These are phyloP conservation scores for Lasaia peninsularis DNA, from an alignment of 1,140 invertebrate species.

Conservation along the genomic window DNA sequence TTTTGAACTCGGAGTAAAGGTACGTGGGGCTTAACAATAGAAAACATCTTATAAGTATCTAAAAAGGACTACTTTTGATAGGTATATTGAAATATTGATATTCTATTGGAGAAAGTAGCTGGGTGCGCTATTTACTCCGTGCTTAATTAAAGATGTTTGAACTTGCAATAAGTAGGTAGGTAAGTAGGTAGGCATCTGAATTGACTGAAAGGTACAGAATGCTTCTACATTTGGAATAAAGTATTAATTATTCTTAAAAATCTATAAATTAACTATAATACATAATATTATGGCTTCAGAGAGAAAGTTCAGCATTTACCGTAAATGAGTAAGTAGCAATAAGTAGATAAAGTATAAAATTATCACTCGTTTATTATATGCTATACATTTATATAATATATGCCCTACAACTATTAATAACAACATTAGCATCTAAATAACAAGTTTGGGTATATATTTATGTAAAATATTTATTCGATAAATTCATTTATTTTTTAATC, in stretches of 20 bases:
- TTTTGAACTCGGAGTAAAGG: not conserved
- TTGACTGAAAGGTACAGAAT: conserved; percentile 24
- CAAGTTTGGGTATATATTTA: not conserved
- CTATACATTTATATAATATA: conserved; percentile 18
- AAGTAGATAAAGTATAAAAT: conserved; percentile 52
- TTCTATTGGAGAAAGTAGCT: not conserved
- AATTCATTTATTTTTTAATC: no score
- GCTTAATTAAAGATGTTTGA: not conserved
- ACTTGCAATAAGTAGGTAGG: not conserved
- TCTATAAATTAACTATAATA: conserved; percentile 49
- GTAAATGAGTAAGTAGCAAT: conserved; percentile 24
- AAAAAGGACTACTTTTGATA: not conserved
- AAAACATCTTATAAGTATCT: not conserved
- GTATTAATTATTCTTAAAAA: conserved; percentile 48
- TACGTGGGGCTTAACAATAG: not conserved
- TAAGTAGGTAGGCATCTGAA: conserved; percentile 35
- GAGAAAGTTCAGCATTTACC: conserved; percentile 51
- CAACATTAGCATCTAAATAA: conserved; percentile 16
- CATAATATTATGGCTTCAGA: conserved; percentile 43
- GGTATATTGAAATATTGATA: no score
- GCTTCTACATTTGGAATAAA: conserved; percentile 32
- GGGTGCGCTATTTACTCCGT: not conserved
- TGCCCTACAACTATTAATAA: conserved; percentile 15
- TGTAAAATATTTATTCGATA: no score
- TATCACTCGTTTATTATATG: conserved; percentile 39